Evolutionary conservation across 2,888 invertebrate genomes (phyloP), one percentile per base, ranked within the genome.

Genomic region (Euproctis similis): DNA sequence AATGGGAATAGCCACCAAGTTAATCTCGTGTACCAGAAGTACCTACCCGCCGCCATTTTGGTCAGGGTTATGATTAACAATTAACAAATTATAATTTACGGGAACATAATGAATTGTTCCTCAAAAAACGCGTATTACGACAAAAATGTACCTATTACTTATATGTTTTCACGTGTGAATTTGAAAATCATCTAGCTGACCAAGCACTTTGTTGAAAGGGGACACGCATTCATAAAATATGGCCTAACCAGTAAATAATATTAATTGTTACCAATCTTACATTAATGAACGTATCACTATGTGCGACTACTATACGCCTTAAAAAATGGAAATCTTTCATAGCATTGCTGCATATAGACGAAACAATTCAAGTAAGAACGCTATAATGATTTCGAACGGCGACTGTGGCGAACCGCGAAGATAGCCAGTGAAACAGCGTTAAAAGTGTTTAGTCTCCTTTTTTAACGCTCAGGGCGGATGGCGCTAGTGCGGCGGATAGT

Each of bases 221-320:
- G 78, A 57, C 81, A 80, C 84, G 81, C 72, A 70, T 75, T 71
- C 68, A 56, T 69, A 61, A 62, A 54, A 53, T 21, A 21, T 46
- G 60, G 55, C 84, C 80, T 81, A 78, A 56, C 68, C 66, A 75
- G 68, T 72, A 78, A 75, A 76, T 75, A 80, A 72, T 75, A 78
- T 70, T 75, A 77, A 75, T 75, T 81, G 76, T 85, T 85, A 85
- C 85, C 85, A 82, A 84, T 82, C 84, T 85, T 85, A 85, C 85
- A 85, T 85, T 84, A 77, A 74, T 72, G 67, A 85, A 85, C 84
- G 72, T 73, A 80, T 85, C 85, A 85, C 85, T 85, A 85, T 82
- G 72, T 74, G 78, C 84, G 82, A 80, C 77, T 82, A 85, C 80
- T 80, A 74, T 71, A 84, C 82, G 80, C 84, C 84, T 81, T 85